A percentile compares a stretch with the other conserved stretches of the same genome.
phyloP scores from a whole-genome alignment of 2,797 vertebrate genomes.

The Cygnus olor region DNA sequence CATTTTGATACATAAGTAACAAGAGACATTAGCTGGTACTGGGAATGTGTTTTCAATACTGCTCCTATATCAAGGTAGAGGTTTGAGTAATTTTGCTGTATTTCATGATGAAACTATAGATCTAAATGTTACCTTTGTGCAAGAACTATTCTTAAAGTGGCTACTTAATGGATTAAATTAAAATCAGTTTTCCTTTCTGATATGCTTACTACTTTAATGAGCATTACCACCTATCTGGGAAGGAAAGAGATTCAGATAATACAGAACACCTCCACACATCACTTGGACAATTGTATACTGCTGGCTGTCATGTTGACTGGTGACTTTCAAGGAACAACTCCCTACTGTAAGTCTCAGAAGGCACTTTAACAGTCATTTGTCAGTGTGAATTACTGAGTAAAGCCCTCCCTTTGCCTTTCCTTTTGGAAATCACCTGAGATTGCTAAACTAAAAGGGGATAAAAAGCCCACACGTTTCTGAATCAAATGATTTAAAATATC shows the following conservation, averaged over 20 bases:
- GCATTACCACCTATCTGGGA: background rate
- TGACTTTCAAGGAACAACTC: conserved; percentile 47
- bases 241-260: background rate
- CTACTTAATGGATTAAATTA: conserved; percentile 26
- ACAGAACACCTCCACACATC: conserved; percentile 20
- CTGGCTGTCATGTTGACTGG: conserved; percentile 37
- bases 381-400: conserved; percentile 55
- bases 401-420: conserved; percentile 43
- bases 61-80: conserved; percentile 3
- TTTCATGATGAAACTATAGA: conserved; percentile 4
- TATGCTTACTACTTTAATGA: conserved; percentile 8
- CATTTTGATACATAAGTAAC: background rate
- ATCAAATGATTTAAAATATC: conserved; percentile 36
- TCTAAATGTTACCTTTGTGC: conserved; percentile 32
- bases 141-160: background rate
- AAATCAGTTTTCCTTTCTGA: conserved; percentile 31
- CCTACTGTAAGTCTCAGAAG: conserved; percentile 47
- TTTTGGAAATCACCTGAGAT: conserved; percentile 49
- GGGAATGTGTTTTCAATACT: background rate
- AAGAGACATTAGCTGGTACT: background rate
- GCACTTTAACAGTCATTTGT: conserved; percentile 59
- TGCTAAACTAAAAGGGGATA: conserved; percentile 22
- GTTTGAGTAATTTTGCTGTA: conserved; percentile 6
- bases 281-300: conserved; percentile 31
- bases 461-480: conserved; percentile 34